These are phyloP conservation scores for Chauna torquata DNA, from an alignment of 2,113 vertebrate genomes.

Conservation along the genomic window DNA sequence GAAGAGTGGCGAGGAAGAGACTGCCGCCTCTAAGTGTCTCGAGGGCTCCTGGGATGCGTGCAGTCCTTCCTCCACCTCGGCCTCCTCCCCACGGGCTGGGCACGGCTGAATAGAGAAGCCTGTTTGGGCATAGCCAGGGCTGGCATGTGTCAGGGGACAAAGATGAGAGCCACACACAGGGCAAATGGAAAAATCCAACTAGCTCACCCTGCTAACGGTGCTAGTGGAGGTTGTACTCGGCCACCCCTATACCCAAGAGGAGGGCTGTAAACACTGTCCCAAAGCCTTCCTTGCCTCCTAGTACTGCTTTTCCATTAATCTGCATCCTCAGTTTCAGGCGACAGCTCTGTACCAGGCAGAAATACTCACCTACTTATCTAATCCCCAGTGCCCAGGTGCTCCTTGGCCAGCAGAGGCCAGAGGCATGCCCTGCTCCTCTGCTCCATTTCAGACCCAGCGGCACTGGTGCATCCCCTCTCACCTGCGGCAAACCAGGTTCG, in stretches of 20 bases:
- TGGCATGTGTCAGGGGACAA: neutral
- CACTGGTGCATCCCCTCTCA: neutral
- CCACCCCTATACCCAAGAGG: neutral
- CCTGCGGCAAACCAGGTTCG: neutral
- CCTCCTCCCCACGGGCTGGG: neutral
- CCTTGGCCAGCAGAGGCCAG: neutral
- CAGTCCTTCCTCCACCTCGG: neutral
- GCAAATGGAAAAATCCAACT: constrained; percentile 58
- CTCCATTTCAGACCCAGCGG: neutral
- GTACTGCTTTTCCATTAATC: neutral
- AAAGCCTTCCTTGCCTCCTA: neutral
- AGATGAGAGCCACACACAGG: constrained; percentile 6
- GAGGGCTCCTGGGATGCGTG: rapidly evolving
- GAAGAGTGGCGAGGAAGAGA: neutral
- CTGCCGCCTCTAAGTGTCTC: neutral
- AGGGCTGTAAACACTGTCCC: constrained; percentile 25
- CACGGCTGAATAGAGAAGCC: neutral
- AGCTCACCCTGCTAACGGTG: neutral
- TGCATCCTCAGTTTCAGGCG: neutral
- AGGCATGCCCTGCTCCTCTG: rapidly evolving
- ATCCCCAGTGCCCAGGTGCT: neutral
- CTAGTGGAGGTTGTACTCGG: constrained; percentile 33
- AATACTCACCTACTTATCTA: neutral
- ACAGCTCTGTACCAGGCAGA: neutral
- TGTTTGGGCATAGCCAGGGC: neutral